A percentile compares a stretch with the other conserved stretches of the same genome.
phyloP scores from a whole-genome alignment of 2,888 invertebrate species.

The Pandemis cinnamomeana region DNA sequence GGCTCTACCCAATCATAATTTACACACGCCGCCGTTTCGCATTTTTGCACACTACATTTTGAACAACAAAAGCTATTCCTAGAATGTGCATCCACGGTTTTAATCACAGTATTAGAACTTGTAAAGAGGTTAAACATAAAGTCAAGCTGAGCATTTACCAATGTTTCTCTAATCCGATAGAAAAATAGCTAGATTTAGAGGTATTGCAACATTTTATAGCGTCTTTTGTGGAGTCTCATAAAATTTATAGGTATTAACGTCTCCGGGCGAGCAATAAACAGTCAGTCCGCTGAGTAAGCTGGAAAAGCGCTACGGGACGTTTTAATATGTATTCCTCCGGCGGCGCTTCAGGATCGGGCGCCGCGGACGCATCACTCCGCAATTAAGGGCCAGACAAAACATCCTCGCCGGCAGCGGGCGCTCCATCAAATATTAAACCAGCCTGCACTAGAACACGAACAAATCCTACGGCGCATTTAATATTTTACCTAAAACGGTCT shows the following conservation, averaged over 20 bases:
- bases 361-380: slow-evolving; percentile 67
- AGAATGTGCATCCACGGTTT: not conserved
- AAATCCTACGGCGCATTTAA: slow-evolving; percentile 77
- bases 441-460: slow-evolving; percentile 64
- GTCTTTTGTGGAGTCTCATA: slow-evolving; percentile 73
- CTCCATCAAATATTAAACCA: slow-evolving; percentile 76
- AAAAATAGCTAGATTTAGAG: slow-evolving; percentile 73
- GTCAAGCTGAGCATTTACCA: slow-evolving; percentile 46
- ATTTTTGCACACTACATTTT: slow-evolving; percentile 30
- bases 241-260: slow-evolving; percentile 80
- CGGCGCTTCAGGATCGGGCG: slow-evolving; percentile 49
- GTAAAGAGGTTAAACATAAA: slow-evolving; percentile 19
- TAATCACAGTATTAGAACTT: not conserved
- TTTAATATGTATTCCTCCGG: slow-evolving; percentile 66
- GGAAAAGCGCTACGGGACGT: slow-evolving; percentile 58
- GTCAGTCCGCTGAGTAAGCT: slow-evolving; percentile 66
- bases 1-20: slow-evolving; percentile 46
- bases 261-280: slow-evolving; percentile 75
- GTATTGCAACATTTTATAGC: slow-evolving; percentile 79
- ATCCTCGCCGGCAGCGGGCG: slow-evolving; percentile 62
- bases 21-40: slow-evolving; percentile 27
- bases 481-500: slow-evolving; percentile 80
- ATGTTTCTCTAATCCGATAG: slow-evolving; percentile 65
- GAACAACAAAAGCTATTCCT: slow-evolving; percentile 2
- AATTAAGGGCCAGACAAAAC: slow-evolving; percentile 76